Conservation (phyloP, 2,888 invertebrate genomes). For the Mycogona germanica region DNA sequence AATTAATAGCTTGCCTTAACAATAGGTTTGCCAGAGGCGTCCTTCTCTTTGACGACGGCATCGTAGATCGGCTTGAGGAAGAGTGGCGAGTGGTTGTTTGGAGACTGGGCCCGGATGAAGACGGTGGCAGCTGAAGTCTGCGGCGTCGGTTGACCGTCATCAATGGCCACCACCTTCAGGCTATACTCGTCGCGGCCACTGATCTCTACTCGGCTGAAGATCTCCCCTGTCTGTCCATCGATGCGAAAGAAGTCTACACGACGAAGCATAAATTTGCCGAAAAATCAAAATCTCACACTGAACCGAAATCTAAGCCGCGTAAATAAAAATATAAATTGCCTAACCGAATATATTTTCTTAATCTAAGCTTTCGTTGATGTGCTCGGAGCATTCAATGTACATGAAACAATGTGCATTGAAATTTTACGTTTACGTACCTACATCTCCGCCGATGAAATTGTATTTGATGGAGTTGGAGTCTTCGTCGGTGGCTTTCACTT, state of each 20-base stretch:
- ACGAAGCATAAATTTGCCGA: neutral
- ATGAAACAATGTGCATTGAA: neutral
- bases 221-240: constrained; percentile 25
- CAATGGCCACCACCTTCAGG: constrained; percentile 19
- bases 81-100: constrained; percentile 27
- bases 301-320: too few relatives aligned
- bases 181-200: constrained; percentile 14
- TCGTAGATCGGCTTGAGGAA: constrained; percentile 26
- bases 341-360: neutral
- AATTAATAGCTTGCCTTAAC: constrained; percentile 22
- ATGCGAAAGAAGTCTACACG: constrained; percentile 25
- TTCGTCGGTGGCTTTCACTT: constrained; percentile 56
- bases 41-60: constrained; percentile 25
- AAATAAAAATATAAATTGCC: too few relatives aligned
- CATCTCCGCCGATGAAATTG: constrained; percentile 39
- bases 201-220: constrained; percentile 22
- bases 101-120: constrained; percentile 25
- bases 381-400: neutral
- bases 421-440: constrained; percentile 11
- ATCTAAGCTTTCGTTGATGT: neutral
- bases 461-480: constrained; percentile 63
- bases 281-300: too few relatives aligned
- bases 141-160: constrained; percentile 19
- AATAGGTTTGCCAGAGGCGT: constrained; percentile 24
- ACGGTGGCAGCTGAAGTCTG: constrained; percentile 21